Evolutionary conservation across 1,140 invertebrate species (phyloP).

Genomic region (Neodiprion virginianus): DNA sequence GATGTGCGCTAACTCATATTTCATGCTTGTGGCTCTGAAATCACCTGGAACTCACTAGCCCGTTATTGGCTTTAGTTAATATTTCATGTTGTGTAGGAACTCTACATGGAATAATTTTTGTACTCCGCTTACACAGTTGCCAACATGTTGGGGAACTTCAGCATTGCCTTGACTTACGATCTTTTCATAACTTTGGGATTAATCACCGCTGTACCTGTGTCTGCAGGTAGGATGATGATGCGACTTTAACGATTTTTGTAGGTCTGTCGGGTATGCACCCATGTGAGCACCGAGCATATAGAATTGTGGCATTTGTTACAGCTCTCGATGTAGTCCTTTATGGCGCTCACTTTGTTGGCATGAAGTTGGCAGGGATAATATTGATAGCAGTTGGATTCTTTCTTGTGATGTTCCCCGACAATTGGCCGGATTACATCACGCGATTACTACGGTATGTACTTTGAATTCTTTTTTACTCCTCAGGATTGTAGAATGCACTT

Average conservation of each 20-base stretch:
- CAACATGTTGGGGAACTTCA: conserved; percentile 90
- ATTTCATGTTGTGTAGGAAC: too few relatives aligned
- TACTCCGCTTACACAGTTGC: conserved; percentile 74
- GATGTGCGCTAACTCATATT: too few relatives aligned
- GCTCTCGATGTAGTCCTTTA: conserved; percentile 88
- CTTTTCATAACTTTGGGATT: conserved; percentile 91
- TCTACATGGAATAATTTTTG: not conserved
- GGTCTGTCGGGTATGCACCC: not conserved
- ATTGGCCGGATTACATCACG: conserved; percentile 95
- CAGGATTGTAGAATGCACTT: conserved; percentile 50
- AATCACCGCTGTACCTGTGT: conserved; percentile 90
- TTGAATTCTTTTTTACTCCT: conserved; percentile 20
- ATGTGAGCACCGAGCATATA: not conserved
- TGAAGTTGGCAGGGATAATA: conserved; percentile 93
- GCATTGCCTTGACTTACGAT: conserved; percentile 88
- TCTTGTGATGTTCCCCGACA: conserved; percentile 92
- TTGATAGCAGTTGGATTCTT: conserved; percentile 91
- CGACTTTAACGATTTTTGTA: not conserved
- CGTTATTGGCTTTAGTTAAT: too few relatives aligned
- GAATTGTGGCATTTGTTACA: conserved; percentile 54
- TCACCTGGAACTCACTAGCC: too few relatives aligned
- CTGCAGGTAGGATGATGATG: conserved; percentile 75
- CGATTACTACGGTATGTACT: conserved; percentile 78
- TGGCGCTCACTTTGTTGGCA: conserved; percentile 85
- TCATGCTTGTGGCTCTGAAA: too few relatives aligned